Base-by-base conservation (phyloP, 2,888 invertebrate species). In the Nezara viridula region DNA sequence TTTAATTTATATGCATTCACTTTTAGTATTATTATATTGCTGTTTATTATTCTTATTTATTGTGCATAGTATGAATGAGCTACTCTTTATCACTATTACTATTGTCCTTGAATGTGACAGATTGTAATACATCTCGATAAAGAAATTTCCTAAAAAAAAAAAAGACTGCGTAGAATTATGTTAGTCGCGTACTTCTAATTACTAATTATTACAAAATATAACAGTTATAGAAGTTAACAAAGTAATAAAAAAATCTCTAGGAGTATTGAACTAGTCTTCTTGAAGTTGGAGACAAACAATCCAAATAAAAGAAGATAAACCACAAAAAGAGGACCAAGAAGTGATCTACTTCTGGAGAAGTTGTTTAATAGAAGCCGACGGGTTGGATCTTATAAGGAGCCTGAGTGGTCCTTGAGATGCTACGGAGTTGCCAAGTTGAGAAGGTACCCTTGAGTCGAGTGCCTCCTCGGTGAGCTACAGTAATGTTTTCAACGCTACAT, bases 361-460 rank as follows among this genome's bases (percentile, higher is more conserved):
- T 47, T 81, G 81, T 47, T 81, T 81, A 81, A 81, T 81, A 81
- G 81, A 44, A 81, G 44, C 44, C 24, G 81, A n/a, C 44, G 24
- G 44, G 40, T n/a, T 81, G 44, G 44, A 44, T 81, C 81, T 81
- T 81, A 81, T 81, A 81, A 81, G 81, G 44, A 44, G 81, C 44
- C 77, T 81, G n/a, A 81, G 81, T 81, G 81, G 81, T 47, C 24
- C 81, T 81, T 16, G 44, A 81, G n/a, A 44, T 44, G 81, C 81
- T 81, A 81, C 44, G 40, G 81, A 81, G 81, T 81, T 81, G 81
- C 81, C 44, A 47, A 81, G 44, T 47, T n/a, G 81, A 81, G 81
- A 81, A 81, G 81, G 44, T 81, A n/a, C 81, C n/a, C 81, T 81
- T n/a, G 37, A 81, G n/a, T 47, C 44, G n/a, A 81, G 81, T 77